These are phyloP conservation scores for Zaprionus lachaisei DNA, from an alignment of 1,140 invertebrate genomes.

Conservation along the genomic window DNA sequence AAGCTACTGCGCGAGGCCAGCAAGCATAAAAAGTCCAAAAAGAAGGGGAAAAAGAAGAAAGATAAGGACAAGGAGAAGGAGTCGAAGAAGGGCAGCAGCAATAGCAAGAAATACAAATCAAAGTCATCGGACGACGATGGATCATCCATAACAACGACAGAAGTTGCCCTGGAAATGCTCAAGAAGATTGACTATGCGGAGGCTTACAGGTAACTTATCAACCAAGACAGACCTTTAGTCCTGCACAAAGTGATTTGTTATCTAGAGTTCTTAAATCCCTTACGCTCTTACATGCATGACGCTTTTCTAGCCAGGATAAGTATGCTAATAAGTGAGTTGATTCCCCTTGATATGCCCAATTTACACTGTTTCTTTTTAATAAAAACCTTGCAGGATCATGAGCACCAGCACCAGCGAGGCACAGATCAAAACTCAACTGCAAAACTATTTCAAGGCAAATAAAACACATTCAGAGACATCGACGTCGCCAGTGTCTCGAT, in stretches of 20 bases:
- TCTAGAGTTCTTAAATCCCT: slow-evolving; percentile 17
- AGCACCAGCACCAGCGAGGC: slow-evolving; percentile 43
- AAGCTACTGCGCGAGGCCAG: slow-evolving; percentile 92
- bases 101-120: slow-evolving; percentile 87
- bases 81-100: slow-evolving; percentile 87
- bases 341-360: slow-evolving; percentile 16
- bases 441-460: slow-evolving; percentile 40
- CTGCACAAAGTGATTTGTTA: slow-evolving; percentile 6
- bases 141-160: not conserved
- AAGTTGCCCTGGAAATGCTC: slow-evolving; percentile 57
- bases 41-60: slow-evolving; percentile 87
- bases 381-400: slow-evolving; percentile 55
- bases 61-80: slow-evolving; percentile 86
- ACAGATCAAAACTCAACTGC: slow-evolving; percentile 50
- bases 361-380: slow-evolving; percentile 10
- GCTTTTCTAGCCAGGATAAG: slow-evolving; percentile 48
- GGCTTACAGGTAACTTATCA: slow-evolving; percentile 86
- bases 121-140: slow-evolving; percentile 83
- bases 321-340: slow-evolving; percentile 33
- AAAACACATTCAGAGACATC: slow-evolving; percentile 40
- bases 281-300: slow-evolving; percentile 33
- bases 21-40: slow-evolving; percentile 91
- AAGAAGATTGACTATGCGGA: slow-evolving; percentile 88
- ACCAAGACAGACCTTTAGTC: not conserved
- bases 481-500: slow-evolving; percentile 39